Evolutionary conservation across 2,113 vertebrate genomes (phyloP).

Genomic region (Bungarus multicinctus): DNA sequence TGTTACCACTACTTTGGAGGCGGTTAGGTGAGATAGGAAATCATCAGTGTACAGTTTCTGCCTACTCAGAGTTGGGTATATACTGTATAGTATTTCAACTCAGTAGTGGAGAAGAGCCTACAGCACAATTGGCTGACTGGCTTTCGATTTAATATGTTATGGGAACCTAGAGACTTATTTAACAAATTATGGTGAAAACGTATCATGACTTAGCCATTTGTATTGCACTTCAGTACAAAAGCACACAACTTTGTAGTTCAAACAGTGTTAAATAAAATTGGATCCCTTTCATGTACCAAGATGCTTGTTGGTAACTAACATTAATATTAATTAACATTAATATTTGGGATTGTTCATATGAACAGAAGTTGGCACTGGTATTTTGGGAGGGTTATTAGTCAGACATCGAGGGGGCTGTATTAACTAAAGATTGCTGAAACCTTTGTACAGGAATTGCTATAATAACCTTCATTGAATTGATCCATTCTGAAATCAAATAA

Average conservation of each 20-base stretch:
- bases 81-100: background rate
- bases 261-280: background rate
- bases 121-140: background rate
- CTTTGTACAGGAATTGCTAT: constrained; percentile 4
- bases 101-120: background rate
- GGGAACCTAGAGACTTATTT: background rate
- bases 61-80: background rate
- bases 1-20: background rate
- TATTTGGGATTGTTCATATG: background rate
- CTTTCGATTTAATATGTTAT: background rate
- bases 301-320: background rate
- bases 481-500: background rate
- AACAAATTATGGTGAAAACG: background rate
- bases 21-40: background rate
- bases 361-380: background rate
- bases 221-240: background rate
- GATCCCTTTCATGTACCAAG: background rate
- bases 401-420: background rate
- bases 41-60: background rate
- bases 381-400: background rate
- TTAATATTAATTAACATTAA: background rate
- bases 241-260: background rate
- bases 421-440: background rate
- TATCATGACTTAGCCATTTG: background rate
- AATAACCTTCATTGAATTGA: background rate